phyloP scores from a whole-genome alignment of 2,113 vertebrate genomes.

The Onychorhynchus coronatus region DNA sequence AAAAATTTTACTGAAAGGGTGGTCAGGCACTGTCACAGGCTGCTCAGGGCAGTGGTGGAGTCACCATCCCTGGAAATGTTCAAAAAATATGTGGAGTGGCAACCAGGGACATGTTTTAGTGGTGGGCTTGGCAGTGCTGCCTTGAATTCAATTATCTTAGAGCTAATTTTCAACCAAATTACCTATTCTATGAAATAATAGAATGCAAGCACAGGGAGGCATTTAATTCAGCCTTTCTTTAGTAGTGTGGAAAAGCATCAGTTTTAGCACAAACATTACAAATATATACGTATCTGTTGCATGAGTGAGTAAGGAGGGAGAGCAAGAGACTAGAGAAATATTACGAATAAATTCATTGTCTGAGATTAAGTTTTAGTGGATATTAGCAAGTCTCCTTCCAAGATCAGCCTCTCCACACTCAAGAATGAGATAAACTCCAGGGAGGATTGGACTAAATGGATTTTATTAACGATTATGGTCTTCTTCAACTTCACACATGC shows the following conservation, averaged over 20 bases:
- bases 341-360: not conserved
- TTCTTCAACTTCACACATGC: accelerated
- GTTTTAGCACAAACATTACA: not conserved
- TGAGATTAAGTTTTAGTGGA: not conserved
- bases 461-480: not conserved
- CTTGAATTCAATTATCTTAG: not conserved
- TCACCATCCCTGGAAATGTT: not conserved
- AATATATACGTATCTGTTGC: not conserved
- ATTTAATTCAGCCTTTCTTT: not conserved
- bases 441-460: not conserved
- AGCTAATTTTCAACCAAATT: not conserved
- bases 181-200: not conserved
- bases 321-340: not conserved
- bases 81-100: not conserved
- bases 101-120: not conserved
- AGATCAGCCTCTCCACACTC: not conserved
- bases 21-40: not conserved
- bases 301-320: not conserved
- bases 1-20: not conserved
- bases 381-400: not conserved
- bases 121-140: not conserved
- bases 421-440: not conserved
- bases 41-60: not conserved
- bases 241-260: not conserved
- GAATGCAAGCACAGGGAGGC: not conserved